Base-by-base conservation (phyloP, 1,140 invertebrate genomes). In the Microvelia longipes region DNA sequence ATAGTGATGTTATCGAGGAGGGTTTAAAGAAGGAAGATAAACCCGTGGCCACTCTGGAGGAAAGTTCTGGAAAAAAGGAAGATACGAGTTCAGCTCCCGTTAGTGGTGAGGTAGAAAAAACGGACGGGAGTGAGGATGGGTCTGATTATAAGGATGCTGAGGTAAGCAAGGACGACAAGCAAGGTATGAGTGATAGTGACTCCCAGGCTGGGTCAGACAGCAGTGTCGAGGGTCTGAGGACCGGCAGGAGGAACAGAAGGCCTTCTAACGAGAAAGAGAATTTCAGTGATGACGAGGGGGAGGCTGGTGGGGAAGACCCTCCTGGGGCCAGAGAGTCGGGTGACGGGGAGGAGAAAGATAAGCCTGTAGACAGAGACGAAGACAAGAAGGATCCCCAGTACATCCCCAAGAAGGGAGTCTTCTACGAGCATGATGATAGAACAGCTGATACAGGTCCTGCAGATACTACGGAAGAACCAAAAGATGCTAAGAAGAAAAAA, bases 321-420 rank as follows among this genome's bases (percentile, higher is more conserved):
- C 62, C 11, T 14, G 62, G 15, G 25, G 62, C 62, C 24, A 64
- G 62, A 64, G 62, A 64, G 24, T 64, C 62, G 2, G 62, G 62
- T 11, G 62, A 64, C 24, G 62, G 62, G 2, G 62, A 64, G 24
- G 62, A 64, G 25, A 71, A 73, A 35, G 78, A 81, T 2, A 88
- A 88, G 73, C 86, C 89, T 72, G 83, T 96, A 1, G 92, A 95
- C 78, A 90, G 93, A 80, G 95, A 97, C 80, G 93, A 98, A 78
- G 95, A 98, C 79, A 85, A 90, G 72, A 90, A 93, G 75, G 97
- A 98, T 82, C 95, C 95, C 2, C 94, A 97, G 74, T 98, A 96
- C 78, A 96, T 98, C 76, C 96, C 96, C 0, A 94, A 96, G 80
- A 86, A 89, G 72, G 96, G 96, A 24, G 93, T 92, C 15, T 98